Evolutionary conservation across 2,797 vertebrate species (phyloP), one percentile per base, ranked within the genome.

Genomic region (Pangasius macronema): DNA sequence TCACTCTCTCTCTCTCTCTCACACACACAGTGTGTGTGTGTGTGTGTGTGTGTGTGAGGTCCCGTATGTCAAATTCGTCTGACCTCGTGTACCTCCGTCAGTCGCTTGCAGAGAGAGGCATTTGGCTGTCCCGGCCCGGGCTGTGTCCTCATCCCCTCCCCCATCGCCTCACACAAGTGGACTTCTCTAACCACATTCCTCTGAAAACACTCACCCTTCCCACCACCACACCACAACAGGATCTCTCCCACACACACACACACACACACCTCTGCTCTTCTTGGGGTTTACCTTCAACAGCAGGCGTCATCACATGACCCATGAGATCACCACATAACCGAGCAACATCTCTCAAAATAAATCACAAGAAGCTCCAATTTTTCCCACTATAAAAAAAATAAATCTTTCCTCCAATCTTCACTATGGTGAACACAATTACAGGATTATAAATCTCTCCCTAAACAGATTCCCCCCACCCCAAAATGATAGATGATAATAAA

Each of bases 171-270:
- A 76, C 88, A 89, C 84, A 88, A 89, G 85, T 86, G 93, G 95
- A 95, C 95, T 94, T 95, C 96, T 95, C 95, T 96, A 95, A 94
- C 96, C 93, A 94, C 97, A 97, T 98, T 97, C 97, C 96, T 95
- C 94, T 92, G 91, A 92, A 94, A 90, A 85, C 83, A 85, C 84
- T 86, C 75, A 84, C 75, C 85, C 84, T 86, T 88, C 87, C 75
- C 88, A 93, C 93, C 93, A 92, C 94, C 92, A 61, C 91, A 84
- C 91, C 94, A 92, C 93, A 92, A 20, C 91, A 95, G 92, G 95
- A 95, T 95, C 94, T 93, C 93, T 39, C 67, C 39, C 67, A 9
- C 33, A 10, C 77, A 5, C 30, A 10, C 55, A 7, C 67, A 30
- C 75, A 4, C 75, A 10, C 18, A 10, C 65, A 14, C 46, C 80